A percentile compares a stretch with the other conserved stretches of the same genome.
These are phyloP conservation scores for Aldrovandia affinis DNA, from an alignment of 2,797 vertebrate species.

Conservation along the genomic window DNA sequence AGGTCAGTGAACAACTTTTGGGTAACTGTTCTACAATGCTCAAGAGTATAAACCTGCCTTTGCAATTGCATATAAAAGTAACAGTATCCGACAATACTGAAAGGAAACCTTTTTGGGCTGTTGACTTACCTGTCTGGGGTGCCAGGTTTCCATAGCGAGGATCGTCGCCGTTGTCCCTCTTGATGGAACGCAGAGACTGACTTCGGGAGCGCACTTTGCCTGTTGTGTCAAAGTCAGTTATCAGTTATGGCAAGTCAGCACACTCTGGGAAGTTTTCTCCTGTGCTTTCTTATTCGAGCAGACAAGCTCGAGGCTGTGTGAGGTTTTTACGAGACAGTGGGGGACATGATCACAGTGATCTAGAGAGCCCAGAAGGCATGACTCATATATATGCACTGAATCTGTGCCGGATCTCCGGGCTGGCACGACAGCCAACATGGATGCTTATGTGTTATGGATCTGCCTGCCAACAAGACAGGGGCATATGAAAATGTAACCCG, in stretches of 20 bases:
- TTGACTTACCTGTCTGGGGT: conserved; percentile 85
- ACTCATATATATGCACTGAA: background rate
- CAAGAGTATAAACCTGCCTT: background rate
- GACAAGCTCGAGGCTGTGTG: background rate
- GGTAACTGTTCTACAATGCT: background rate
- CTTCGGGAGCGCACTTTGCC: conserved; percentile 89
- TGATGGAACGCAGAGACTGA: conserved; percentile 90
- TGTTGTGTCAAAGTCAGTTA: conserved; percentile 62
- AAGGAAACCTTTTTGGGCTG: background rate
- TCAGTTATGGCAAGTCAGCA: background rate
- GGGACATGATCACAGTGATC: background rate
- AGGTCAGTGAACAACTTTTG: too few species aligned
- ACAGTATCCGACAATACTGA: too few species aligned
- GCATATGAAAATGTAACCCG: background rate
- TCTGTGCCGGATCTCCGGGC: background rate
- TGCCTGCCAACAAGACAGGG: background rate
- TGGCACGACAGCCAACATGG: background rate
- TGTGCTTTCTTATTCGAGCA: background rate
- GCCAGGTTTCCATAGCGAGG: conserved; percentile 80
- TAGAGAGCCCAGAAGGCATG: background rate
- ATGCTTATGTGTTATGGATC: background rate
- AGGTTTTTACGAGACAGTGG: background rate
- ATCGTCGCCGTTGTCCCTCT: conserved; percentile 81
- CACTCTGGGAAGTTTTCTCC: background rate
- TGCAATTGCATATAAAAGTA: background rate